Evolutionary conservation across 2,797 vertebrate genomes (phyloP).

Genomic region (Ambastaia sidthimunki): DNA sequence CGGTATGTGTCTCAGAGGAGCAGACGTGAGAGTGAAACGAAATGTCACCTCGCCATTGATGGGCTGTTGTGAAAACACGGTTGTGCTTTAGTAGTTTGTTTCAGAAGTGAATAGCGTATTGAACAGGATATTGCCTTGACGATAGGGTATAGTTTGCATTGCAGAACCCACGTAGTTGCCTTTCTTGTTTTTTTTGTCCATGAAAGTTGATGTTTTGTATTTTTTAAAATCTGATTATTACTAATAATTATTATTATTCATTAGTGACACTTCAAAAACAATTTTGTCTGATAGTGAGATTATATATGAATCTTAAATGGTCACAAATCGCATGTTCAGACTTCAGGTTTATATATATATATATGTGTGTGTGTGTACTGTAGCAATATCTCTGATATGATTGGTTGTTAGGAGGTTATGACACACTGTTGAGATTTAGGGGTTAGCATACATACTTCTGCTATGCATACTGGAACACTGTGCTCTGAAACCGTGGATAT

Average conservation of each 20-base stretch:
- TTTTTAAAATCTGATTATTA: too few species aligned
- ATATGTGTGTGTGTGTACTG: too few species aligned
- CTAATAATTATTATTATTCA: too few species aligned
- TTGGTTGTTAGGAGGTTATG: too few species aligned
- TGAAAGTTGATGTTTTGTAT: too few species aligned
- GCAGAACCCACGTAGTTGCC: background rate
- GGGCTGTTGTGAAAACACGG: background rate
- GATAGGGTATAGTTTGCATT: background rate
- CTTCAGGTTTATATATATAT: too few species aligned
- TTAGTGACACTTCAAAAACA: too few species aligned
- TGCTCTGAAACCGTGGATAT: background rate
- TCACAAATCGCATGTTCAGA: too few species aligned
- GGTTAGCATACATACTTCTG: background rate
- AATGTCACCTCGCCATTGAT: background rate
- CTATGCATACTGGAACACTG: background rate
- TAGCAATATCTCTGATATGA: too few species aligned
- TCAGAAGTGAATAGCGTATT: background rate
- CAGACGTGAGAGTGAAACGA: background rate
- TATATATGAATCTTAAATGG: too few species aligned
- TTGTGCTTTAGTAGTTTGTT: background rate
- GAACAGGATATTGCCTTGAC: background rate
- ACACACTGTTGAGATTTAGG: background rate
- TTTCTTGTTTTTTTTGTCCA: too few species aligned
- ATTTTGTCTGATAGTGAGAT: too few species aligned
- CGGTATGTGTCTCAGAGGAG: constrained; percentile 6